A percentile compares a stretch with the other conserved stretches of the same genome.
These are phyloP conservation scores for Lagorchestes hirsutus DNA, from an alignment of 2,797 vertebrate species.

Conservation along the genomic window DNA sequence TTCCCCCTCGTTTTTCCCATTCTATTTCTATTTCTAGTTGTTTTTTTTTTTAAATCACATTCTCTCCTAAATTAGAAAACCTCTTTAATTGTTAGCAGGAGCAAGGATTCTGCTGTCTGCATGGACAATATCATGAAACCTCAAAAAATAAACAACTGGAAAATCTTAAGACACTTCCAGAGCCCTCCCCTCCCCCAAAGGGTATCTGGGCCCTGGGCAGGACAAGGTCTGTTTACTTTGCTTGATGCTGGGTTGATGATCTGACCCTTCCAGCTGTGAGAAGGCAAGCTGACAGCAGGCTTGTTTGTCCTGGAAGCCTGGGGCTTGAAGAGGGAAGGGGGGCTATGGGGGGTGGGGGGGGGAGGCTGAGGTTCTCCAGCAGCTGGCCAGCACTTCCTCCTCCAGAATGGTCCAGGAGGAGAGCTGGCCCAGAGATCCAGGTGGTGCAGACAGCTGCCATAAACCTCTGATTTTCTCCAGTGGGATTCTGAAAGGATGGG, in stretches of 20 bases:
- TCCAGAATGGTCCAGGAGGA: constrained; percentile 55
- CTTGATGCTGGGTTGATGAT: constrained; percentile 86
- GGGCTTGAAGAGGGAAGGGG: constrained; percentile 73
- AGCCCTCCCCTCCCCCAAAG: constrained; percentile 84
- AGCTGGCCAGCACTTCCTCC: constrained; percentile 64
- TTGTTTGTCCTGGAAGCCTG: constrained; percentile 86
- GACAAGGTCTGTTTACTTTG: constrained; percentile 84
- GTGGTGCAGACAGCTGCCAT: constrained; percentile 73
- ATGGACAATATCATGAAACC: constrained; percentile 83
- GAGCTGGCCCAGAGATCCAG: constrained; percentile 63
- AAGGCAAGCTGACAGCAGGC: constrained; percentile 84
- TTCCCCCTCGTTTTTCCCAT: constrained; percentile 54
- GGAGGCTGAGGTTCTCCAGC: constrained; percentile 80
- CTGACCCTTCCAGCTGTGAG: constrained; percentile 88
- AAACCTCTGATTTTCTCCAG: constrained; percentile 71
- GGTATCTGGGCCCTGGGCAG: constrained; percentile 84
- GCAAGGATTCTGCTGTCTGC: constrained; percentile 65
- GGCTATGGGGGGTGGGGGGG: constrained; percentile 79
- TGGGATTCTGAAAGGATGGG: constrained; percentile 37
- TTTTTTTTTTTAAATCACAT: constrained; percentile 56
- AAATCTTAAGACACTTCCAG: constrained; percentile 85
- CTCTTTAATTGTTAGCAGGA: constrained; percentile 81
- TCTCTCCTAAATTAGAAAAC: constrained; percentile 76
- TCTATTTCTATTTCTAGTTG: constrained; percentile 18
- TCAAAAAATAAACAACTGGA: constrained; percentile 79